Conservation (phyloP, 2,797 vertebrate species). For the Tarsius wallacei region DNA sequence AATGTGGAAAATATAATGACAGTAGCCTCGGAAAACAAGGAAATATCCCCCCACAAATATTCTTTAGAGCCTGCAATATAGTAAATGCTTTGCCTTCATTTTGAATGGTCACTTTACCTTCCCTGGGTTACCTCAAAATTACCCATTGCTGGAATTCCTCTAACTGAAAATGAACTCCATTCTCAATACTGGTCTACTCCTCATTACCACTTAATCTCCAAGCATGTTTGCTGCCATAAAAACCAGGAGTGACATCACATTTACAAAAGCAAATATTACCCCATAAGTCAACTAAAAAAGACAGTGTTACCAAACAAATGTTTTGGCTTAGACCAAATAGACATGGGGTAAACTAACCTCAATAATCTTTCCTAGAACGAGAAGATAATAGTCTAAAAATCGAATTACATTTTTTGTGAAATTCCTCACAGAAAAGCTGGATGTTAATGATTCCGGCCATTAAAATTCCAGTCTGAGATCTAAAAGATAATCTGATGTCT, state of each 20-base stretch:
- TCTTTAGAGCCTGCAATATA: slow-evolving; percentile 46
- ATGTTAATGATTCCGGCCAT: slow-evolving; percentile 19
- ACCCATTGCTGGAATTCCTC: slow-evolving; percentile 52
- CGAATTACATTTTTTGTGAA: slow-evolving; percentile 11
- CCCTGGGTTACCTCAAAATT: slow-evolving; percentile 63
- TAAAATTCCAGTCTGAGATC: slow-evolving; percentile 54
- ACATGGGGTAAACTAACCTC: not conserved
- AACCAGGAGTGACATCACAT: not conserved
- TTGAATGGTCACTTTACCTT: slow-evolving; percentile 71
- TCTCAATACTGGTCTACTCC: not conserved
- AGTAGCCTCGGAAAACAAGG: slow-evolving; percentile 75
- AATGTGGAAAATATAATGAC: slow-evolving; percentile 73
- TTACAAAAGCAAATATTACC: not conserved
- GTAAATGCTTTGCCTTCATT: slow-evolving; percentile 66
- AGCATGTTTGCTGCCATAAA: slow-evolving; percentile 29
- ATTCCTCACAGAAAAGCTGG: slow-evolving; percentile 13
- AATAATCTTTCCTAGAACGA: slow-evolving; percentile 7
- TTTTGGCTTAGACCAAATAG: slow-evolving; percentile 49
- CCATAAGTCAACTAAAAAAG: not conserved
- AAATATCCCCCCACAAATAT: slow-evolving; percentile 65
- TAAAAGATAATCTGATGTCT: not conserved
- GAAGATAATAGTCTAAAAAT: slow-evolving; percentile 9
- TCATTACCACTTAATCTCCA: not conserved
- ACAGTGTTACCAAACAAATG: not conserved
- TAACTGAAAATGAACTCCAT: not conserved